Evolutionary conservation across 2,888 invertebrate species (phyloP).

Genomic region (Hirtodrosophila cameraria): DNA sequence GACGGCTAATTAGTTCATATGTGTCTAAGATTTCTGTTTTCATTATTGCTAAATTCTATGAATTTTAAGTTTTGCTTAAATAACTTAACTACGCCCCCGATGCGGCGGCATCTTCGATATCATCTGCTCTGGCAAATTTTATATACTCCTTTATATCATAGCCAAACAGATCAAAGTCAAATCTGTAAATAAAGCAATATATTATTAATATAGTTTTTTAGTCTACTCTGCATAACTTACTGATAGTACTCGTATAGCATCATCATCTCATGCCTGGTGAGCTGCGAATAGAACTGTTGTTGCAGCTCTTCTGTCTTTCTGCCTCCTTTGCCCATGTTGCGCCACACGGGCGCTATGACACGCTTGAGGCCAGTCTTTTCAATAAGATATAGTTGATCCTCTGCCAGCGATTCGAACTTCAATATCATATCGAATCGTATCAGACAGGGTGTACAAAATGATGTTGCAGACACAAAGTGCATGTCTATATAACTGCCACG

Average conservation of each 20-base stretch:
- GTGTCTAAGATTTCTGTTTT: slow-evolving; percentile 47
- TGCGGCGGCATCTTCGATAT: slow-evolving; percentile 34
- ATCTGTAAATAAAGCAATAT: slow-evolving; percentile 85
- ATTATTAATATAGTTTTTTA: not conserved
- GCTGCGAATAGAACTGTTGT: slow-evolving; percentile 90
- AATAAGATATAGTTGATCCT: slow-evolving; percentile 92
- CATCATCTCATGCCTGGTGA: slow-evolving; percentile 89
- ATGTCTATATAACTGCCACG: slow-evolving; percentile 88
- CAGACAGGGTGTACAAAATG: slow-evolving; percentile 94
- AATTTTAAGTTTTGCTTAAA: slow-evolving; percentile 37
- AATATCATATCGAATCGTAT: slow-evolving; percentile 92
- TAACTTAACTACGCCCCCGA: slow-evolving; percentile 46
- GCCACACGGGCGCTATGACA: slow-evolving; percentile 92
- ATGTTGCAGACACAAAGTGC: slow-evolving; percentile 94
- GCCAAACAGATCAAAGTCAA: slow-evolving; percentile 94
- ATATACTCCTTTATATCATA: slow-evolving; percentile 90
- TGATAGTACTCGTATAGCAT: slow-evolving; percentile 92
- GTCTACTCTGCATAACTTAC: slow-evolving; percentile 83
- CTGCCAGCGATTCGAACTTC: slow-evolving; percentile 92
- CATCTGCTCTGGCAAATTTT: slow-evolving; percentile 84
- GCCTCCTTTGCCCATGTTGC: slow-evolving; percentile 90
- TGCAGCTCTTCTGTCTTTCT: slow-evolving; percentile 90
- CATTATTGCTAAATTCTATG: slow-evolving; percentile 52
- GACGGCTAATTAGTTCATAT: slow-evolving; percentile 68
- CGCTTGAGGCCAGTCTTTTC: slow-evolving; percentile 90